A percentile compares a stretch with the other conserved stretches of the same genome.
Evolutionary conservation across 1,140 invertebrate species (phyloP).

Genomic region (Drosophila miranda): DNA sequence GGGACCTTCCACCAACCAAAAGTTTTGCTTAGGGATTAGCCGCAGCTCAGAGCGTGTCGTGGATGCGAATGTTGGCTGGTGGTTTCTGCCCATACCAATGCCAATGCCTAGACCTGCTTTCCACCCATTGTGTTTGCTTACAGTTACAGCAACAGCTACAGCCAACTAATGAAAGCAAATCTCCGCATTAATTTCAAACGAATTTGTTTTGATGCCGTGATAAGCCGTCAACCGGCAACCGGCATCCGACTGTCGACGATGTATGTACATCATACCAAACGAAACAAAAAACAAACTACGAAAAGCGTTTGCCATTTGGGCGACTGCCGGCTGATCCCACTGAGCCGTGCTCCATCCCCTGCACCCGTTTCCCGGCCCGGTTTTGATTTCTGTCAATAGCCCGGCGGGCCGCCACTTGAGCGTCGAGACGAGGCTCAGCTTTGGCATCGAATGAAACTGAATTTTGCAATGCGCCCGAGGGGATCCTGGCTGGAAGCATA

Average conservation of each 20-base stretch:
- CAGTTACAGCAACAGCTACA: constrained; percentile 69
- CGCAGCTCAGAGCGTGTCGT: constrained; percentile 49
- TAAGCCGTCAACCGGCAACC: constrained; percentile 62
- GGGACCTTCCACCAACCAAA: constrained; percentile 57
- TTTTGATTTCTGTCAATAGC: constrained; percentile 79
- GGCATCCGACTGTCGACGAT: constrained; percentile 1
- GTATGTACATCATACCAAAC: constrained; percentile 7
- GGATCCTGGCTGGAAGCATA: constrained; percentile 23
- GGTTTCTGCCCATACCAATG: constrained; percentile 38
- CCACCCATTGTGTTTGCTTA: constrained; percentile 66
- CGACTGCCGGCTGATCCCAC: constrained; percentile 36
- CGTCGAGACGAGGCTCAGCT: constrained; percentile 43
- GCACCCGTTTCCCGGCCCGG: constrained; percentile 37
- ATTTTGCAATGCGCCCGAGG: constrained; percentile 67
- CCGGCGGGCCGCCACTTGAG: constrained; percentile 74
- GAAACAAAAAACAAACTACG: constrained; percentile 20
- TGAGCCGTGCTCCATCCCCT: constrained; percentile 1
- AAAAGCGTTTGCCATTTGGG: constrained; percentile 69
- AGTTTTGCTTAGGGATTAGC: constrained; percentile 77
- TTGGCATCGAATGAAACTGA: constrained; percentile 62
- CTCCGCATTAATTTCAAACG: constrained; percentile 82
- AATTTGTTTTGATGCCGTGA: constrained; percentile 82
- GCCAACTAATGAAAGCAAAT: constrained; percentile 80
- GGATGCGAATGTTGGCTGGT: constrained; percentile 50
- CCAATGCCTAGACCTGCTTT: constrained; percentile 2